These are phyloP conservation scores for Galbula dea DNA, from an alignment of 2,113 vertebrate species.

Conservation along the genomic window DNA sequence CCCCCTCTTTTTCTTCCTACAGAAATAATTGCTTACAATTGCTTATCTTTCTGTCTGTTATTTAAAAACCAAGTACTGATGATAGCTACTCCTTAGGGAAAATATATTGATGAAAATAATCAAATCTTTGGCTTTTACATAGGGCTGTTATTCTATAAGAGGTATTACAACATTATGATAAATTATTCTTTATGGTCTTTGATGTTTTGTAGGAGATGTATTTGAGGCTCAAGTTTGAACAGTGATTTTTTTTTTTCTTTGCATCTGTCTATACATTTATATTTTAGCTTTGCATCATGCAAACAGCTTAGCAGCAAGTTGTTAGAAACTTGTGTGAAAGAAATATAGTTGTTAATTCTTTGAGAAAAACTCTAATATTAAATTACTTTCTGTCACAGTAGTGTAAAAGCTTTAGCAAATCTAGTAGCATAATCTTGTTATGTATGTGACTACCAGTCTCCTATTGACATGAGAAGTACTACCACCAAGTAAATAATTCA, in stretches of 20 bases:
- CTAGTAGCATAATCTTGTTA: neutral
- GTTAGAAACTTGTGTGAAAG: neutral
- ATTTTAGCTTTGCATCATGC: neutral
- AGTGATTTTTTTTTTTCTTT: neutral
- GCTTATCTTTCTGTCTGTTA: neutral
- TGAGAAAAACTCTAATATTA: neutral
- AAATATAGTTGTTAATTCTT: neutral
- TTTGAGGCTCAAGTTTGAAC: neutral
- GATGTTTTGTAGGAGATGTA: neutral
- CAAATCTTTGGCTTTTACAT: neutral
- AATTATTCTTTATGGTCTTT: neutral
- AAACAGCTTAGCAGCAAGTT: neutral
- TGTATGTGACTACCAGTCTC: rapidly evolving
- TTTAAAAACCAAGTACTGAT: neutral
- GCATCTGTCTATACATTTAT: neutral
- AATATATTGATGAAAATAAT: neutral
- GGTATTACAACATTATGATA: neutral
- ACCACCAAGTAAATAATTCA: neutral
- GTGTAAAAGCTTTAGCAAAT: neutral
- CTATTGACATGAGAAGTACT: neutral
- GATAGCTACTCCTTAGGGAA: neutral
- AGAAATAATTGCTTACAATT: neutral
- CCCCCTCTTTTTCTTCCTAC: neutral
- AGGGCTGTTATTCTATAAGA: neutral
- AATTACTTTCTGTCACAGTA: neutral